These are phyloP conservation scores for Speoplatyrhinus poulsoni DNA, from an alignment of 2,113 vertebrate genomes.

Conservation along the genomic window DNA sequence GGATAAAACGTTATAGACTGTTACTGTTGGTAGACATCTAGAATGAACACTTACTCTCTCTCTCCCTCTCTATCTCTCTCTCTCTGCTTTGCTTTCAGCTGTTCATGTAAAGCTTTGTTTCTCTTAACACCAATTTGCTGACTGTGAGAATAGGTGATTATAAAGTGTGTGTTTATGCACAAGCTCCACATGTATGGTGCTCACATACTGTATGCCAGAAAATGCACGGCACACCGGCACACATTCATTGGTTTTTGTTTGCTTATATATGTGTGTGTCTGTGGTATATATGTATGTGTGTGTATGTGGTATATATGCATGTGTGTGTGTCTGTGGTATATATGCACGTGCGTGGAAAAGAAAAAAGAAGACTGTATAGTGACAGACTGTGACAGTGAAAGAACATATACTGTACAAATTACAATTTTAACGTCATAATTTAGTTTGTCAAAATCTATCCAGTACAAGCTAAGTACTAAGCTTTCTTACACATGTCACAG, in stretches of 20 bases:
- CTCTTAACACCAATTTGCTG: slow-evolving; percentile 42
- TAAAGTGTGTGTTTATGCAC: slow-evolving; percentile 16
- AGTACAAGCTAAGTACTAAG: no score
- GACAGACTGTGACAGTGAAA: neutral
- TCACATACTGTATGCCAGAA: no score
- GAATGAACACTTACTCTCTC: slow-evolving; percentile 53
- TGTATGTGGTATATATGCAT: neutral
- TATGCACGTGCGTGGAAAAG: neutral
- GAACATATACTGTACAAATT: slow-evolving; percentile 1
- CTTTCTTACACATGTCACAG: no score
- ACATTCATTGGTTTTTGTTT: neutral
- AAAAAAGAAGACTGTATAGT: no score
- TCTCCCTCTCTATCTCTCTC: slow-evolving; percentile 23
- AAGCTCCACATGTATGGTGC: slow-evolving; percentile 4
- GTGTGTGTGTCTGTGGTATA: no score
- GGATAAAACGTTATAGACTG: slow-evolving; percentile 74
- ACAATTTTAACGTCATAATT: neutral
- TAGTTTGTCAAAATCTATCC: slow-evolving; percentile 29
- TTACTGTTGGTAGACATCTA: slow-evolving; percentile 56
- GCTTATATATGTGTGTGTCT: neutral
- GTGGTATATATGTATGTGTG: neutral
- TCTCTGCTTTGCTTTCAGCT: slow-evolving; percentile 28
- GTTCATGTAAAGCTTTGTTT: slow-evolving; percentile 40
- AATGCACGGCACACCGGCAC: slow-evolving; percentile 11
- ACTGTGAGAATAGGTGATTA: slow-evolving; percentile 46